Conservation (phyloP, 2,113 vertebrate species). For the Chamaetylas fuelleborni region DNA sequence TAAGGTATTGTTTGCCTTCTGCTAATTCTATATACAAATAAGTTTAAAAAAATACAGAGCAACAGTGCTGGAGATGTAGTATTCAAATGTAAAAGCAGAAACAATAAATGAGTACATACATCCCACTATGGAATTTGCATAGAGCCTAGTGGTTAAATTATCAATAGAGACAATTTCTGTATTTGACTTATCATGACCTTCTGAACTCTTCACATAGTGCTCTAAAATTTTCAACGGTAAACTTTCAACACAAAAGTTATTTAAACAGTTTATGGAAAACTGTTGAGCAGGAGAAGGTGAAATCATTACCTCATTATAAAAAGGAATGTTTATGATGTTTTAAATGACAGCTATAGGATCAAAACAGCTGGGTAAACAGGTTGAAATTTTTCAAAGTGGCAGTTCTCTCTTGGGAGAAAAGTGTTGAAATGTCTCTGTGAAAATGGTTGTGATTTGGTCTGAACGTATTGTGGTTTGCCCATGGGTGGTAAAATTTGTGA, state of each 20-base stretch:
- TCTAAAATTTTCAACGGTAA: not conserved
- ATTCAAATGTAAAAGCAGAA: not conserved
- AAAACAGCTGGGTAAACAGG: not conserved
- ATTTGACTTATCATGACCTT: not conserved
- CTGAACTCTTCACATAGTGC: not conserved
- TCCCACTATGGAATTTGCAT: not conserved
- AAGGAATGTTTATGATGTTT: conserved; percentile 2
- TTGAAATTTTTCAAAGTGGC: conserved; percentile 25
- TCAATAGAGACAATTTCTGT: not conserved
- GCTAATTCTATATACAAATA: not conserved
- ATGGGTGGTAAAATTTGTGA: not conserved
- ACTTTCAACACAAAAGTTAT: not conserved
- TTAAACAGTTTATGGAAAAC: not conserved
- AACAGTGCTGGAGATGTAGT: not conserved
- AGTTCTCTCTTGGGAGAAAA: not conserved
- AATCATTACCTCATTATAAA: not conserved
- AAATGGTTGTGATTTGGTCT: not conserved
- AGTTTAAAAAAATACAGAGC: not conserved
- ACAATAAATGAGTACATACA: not conserved
- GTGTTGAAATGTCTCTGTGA: not conserved
- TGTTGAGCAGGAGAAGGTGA: not conserved
- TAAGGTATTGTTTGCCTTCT: not conserved
- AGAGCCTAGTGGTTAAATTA: not conserved
- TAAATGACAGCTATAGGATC: not conserved
- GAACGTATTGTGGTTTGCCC: not conserved